These are phyloP conservation scores for Aphelocoma californica DNA, from an alignment of 2,797 vertebrate species.

Conservation along the genomic window DNA sequence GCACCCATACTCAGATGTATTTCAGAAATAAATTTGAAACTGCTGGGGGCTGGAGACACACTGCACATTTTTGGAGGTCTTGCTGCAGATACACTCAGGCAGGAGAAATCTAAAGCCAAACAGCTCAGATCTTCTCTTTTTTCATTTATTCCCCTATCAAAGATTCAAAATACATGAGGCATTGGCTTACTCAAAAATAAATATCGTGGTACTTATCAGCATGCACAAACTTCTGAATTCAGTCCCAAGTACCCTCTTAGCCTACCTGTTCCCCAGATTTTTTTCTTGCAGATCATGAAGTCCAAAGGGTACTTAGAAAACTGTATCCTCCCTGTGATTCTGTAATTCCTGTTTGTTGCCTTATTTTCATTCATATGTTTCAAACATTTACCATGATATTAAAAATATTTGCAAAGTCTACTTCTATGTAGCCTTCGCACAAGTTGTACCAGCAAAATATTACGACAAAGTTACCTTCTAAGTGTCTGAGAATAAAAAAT, in stretches of 20 bases:
- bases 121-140: background rate
- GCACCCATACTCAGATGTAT: accelerated
- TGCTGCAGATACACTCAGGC: background rate
- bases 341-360: background rate
- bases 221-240: background rate
- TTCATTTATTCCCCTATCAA: background rate
- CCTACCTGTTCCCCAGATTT: background rate
- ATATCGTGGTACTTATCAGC: background rate
- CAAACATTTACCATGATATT: background rate
- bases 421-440: background rate
- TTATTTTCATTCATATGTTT: background rate
- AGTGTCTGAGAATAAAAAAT: background rate
- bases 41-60: background rate
- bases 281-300: background rate
- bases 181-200: background rate
- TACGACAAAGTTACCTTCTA: background rate
- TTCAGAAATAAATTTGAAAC: background rate
- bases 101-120: background rate
- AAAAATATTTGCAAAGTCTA: background rate
- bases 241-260: background rate
- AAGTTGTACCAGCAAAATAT: background rate
- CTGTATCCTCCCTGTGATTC: background rate
- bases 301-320: background rate
- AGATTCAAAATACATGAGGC: background rate
- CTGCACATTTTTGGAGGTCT: background rate